A percentile compares a stretch with the other conserved stretches of the same genome.
Evolutionary conservation across 2,888 invertebrate species (phyloP).

Genomic region (Troides aeacus): DNA sequence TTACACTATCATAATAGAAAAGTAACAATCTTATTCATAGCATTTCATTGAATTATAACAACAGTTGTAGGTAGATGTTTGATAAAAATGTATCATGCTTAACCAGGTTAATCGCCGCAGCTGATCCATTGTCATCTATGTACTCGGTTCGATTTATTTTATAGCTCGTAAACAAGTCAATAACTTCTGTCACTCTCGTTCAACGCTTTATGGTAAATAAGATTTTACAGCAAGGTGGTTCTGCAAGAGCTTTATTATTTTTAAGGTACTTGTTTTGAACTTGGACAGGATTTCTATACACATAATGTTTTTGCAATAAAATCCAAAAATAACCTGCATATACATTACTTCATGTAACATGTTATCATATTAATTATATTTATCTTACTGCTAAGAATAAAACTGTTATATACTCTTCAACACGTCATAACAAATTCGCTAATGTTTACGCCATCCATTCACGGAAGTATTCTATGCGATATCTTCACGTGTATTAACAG

Average conservation of each 20-base stretch:
- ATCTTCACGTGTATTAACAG: too few relatives aligned
- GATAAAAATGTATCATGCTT: conserved; percentile 24
- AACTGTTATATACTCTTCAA: too few relatives aligned
- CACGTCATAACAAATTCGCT: too few relatives aligned
- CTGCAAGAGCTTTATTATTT: conserved; percentile 55
- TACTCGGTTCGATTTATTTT: conserved; percentile 70
- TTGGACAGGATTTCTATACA: not conserved
- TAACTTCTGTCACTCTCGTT: conserved; percentile 66
- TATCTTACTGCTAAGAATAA: too few relatives aligned
- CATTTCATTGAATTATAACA: not conserved
- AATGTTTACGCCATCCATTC: too few relatives aligned
- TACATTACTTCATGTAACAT: too few relatives aligned
- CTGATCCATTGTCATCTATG: conserved; percentile 47
- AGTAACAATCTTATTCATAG: not conserved
- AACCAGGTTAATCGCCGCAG: conserved; percentile 26
- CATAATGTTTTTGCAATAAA: not conserved
- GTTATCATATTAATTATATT: too few relatives aligned
- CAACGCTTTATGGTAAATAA: conserved; percentile 72
- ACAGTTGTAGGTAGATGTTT: not conserved
- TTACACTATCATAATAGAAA: not conserved
- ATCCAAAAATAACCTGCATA: not conserved
- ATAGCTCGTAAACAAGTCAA: conserved; percentile 72
- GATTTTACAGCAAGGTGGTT: conserved; percentile 65
- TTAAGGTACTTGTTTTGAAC: conserved; percentile 14
- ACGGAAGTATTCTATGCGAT: too few relatives aligned